Percentiles rank a stretch among this genome's conserved stretches.
These are phyloP conservation scores for Stenopsyche tienmushanensis DNA, from an alignment of 1,140 invertebrate genomes.

Conservation along the genomic window DNA sequence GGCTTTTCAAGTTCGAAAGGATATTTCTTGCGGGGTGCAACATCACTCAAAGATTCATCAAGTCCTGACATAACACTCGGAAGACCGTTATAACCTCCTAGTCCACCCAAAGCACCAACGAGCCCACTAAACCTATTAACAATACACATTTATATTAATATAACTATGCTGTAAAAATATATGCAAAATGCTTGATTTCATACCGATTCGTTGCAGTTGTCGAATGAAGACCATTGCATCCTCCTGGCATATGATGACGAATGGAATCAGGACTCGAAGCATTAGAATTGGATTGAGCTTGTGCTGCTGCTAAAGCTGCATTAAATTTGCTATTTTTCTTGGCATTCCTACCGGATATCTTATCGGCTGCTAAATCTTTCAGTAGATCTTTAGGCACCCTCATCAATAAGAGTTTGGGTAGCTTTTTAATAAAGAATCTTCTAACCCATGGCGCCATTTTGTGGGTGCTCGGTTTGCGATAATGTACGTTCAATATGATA, in stretches of 20 bases:
- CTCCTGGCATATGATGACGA: slow-evolving; percentile 62
- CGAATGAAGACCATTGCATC: slow-evolving; percentile 76
- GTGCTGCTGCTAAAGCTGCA: slow-evolving; percentile 63
- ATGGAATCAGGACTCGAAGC: slow-evolving; percentile 74
- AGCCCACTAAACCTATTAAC: slow-evolving; percentile 71
- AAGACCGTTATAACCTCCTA: slow-evolving; percentile 74
- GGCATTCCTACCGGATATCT: slow-evolving; percentile 62
- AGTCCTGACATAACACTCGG: slow-evolving; percentile 77
- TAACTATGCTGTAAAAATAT: background rate
- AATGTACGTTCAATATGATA: slow-evolving; percentile 98
- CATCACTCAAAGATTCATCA: slow-evolving; percentile 78
- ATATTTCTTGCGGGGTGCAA: slow-evolving; percentile 79
- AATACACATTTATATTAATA: slow-evolving; percentile 23
- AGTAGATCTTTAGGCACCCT: slow-evolving; percentile 78
- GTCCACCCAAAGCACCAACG: slow-evolving; percentile 64
- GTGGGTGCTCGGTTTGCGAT: slow-evolving; percentile 97
- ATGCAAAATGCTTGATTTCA: slow-evolving; percentile 9
- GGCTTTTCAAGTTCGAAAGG: slow-evolving; percentile 90
- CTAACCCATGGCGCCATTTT: slow-evolving; percentile 93
- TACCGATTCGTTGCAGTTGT: slow-evolving; percentile 70
- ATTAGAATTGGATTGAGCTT: slow-evolving; percentile 67
- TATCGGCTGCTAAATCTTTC: slow-evolving; percentile 75
- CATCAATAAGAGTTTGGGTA: slow-evolving; percentile 85
- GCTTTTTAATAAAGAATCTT: slow-evolving; percentile 80
- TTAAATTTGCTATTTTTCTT: slow-evolving; percentile 67